These are phyloP conservation scores for Limenitis camilla DNA, from an alignment of 2,888 invertebrate genomes.

Conservation along the genomic window DNA sequence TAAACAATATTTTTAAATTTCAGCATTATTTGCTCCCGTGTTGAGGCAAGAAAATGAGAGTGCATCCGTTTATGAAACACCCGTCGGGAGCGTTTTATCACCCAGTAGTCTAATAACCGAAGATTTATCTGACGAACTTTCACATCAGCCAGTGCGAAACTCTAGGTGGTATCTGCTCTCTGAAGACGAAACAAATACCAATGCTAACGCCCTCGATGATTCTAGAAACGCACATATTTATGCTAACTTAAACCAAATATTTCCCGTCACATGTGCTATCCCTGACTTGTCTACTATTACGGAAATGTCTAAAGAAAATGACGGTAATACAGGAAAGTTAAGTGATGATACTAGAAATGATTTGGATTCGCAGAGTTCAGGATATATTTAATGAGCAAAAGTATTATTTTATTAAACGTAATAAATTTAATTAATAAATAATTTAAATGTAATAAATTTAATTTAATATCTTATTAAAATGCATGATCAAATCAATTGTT, in stretches of 20 bases:
- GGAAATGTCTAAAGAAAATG: conserved; percentile 49
- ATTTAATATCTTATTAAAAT: background rate
- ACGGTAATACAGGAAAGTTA: conserved; percentile 21
- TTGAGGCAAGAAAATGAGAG: background rate
- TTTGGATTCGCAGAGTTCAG: conserved; percentile 29
- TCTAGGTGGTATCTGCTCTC: conserved; percentile 55
- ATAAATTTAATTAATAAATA: background rate
- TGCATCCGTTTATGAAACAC: conserved; percentile 9
- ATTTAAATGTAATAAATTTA: background rate
- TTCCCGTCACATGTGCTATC: conserved; percentile 52
- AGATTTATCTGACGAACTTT: conserved; percentile 46
- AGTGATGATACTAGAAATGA: conserved; percentile 29
- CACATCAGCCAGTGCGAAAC: conserved; percentile 5
- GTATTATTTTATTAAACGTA: background rate
- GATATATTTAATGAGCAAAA: conserved; percentile 9
- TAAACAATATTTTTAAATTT: background rate
- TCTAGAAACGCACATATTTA: conserved; percentile 22
- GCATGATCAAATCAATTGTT: background rate
- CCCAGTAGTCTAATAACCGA: conserved; percentile 54
- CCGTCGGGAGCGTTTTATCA: conserved; percentile 14
- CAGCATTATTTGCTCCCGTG: conserved; percentile 1
- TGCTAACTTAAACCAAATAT: conserved; percentile 50
- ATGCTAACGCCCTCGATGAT: conserved; percentile 30
- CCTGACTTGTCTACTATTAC: conserved; percentile 62
- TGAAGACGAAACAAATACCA: conserved; percentile 49